phyloP scores from a whole-genome alignment of 2,113 vertebrate genomes.

The Ptilorrhoa leucosticta region DNA sequence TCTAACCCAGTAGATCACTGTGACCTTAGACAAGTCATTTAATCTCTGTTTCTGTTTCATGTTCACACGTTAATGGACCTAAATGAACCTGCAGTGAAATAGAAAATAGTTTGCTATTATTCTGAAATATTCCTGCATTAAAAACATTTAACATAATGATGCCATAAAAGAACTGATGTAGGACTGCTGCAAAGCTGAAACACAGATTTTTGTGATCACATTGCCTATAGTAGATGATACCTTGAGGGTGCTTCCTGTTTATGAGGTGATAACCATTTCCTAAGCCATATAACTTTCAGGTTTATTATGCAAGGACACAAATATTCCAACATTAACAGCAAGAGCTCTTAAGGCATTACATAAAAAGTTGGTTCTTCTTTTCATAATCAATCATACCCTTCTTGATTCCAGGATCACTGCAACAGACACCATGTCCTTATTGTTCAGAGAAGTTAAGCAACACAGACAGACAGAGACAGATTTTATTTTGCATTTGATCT shows the following conservation, averaged over 20 bases:
- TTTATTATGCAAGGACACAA: slow-evolving; percentile 40
- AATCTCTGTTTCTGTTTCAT: background rate
- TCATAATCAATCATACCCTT: background rate
- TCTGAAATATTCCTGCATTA: slow-evolving; percentile 50
- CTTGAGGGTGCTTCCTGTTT: slow-evolving; percentile 56
- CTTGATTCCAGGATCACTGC: background rate
- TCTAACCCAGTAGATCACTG: background rate
- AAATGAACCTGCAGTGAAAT: slow-evolving; percentile 37
- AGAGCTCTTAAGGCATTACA: background rate
- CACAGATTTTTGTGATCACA: slow-evolving; percentile 36
- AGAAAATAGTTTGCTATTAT: slow-evolving; percentile 52
- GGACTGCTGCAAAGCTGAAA: slow-evolving; percentile 2
- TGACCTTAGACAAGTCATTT: background rate
- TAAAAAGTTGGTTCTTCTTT: background rate
- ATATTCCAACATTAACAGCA: background rate
- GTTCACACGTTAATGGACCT: background rate
- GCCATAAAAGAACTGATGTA: slow-evolving; percentile 45
- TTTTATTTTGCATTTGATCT: background rate
- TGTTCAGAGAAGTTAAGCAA: background rate
- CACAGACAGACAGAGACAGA: background rate
- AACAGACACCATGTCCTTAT: background rate
- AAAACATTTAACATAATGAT: slow-evolving; percentile 56
- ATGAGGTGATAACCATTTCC: slow-evolving; percentile 57
- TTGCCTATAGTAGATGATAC: slow-evolving; percentile 42
- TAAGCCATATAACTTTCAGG: slow-evolving; percentile 11